phyloP scores from a whole-genome alignment of 2,797 vertebrate genomes.

The Mus minutoides region DNA sequence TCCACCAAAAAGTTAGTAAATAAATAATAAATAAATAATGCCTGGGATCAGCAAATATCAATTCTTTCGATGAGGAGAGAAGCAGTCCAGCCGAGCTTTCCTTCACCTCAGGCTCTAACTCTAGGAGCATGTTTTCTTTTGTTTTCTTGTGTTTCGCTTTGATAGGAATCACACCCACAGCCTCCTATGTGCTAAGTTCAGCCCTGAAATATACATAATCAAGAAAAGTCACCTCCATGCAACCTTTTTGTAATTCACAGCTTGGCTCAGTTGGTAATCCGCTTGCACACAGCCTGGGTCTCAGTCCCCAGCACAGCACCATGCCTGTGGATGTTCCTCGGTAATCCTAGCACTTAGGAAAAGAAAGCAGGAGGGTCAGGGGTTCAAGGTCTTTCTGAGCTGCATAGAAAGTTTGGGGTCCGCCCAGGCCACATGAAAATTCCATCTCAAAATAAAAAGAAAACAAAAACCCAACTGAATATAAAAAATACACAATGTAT shows the following conservation, averaged over 20 bases:
- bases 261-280: background rate
- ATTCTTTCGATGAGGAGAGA: conserved; percentile 38
- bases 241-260: background rate
- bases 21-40: background rate
- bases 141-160: background rate
- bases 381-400: background rate
- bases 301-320: no score
- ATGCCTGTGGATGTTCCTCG: background rate
- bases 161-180: background rate
- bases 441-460: background rate
- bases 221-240: conserved; percentile 31
- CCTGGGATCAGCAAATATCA: conserved; percentile 35
- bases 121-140: background rate
- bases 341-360: background rate
- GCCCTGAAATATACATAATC: conserved; percentile 12
- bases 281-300: background rate
- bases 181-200: background rate
- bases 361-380: no score
- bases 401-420: background rate
- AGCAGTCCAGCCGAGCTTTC: background rate
- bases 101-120: background rate
- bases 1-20: background rate
- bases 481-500: background rate
- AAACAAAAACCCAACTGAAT: conserved; percentile 7
- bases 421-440: background rate